Conservation (phyloP, 2,888 invertebrate genomes). For the Vannuccia rotundouncinata region DNA sequence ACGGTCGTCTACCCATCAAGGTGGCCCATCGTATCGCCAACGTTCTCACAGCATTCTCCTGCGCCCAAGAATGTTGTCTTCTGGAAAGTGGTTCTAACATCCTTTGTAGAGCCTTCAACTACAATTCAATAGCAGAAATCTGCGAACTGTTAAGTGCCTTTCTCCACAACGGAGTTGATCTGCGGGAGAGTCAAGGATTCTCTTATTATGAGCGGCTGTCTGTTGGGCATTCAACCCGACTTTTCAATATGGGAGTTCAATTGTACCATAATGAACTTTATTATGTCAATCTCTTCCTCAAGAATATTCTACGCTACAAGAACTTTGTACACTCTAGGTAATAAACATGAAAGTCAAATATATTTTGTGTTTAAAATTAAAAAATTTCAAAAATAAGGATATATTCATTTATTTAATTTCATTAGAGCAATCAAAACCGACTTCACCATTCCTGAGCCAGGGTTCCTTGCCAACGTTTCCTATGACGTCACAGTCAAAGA, state of each 20-base stretch:
- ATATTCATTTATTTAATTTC: neutral
- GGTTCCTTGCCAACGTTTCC: conserved; percentile 40
- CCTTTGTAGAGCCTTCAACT: conserved; percentile 46
- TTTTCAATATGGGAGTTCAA: conserved; percentile 40
- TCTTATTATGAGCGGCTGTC: conserved; percentile 44
- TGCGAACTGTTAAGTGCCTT: conserved; percentile 45
- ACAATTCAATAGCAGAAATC: conserved; percentile 41
- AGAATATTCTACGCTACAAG: conserved; percentile 43
- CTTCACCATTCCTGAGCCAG: conserved; percentile 44
- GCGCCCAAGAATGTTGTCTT: conserved; percentile 43
- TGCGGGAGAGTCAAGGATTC: conserved; percentile 43
- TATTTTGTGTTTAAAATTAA: neutral
- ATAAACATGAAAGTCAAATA: neutral
- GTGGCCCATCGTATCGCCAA: conserved; percentile 40
- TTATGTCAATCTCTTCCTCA: conserved; percentile 44
- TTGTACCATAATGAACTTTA: conserved; percentile 44
- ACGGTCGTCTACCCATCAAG: conserved; percentile 10
- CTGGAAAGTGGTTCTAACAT: conserved; percentile 27
- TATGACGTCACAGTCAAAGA: conserved; percentile 40
- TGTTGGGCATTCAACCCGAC: conserved; percentile 42
- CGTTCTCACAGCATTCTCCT: conserved; percentile 40
- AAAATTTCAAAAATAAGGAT: no score
- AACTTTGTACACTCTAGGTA: conserved; percentile 42
- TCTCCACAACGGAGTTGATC: conserved; percentile 42
- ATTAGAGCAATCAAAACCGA: conserved; percentile 43